Percentiles rank a stretch among this genome's conserved stretches.
Conservation (phyloP, 2,113 vertebrate genomes). For the Takifugu flavidus region DNA sequence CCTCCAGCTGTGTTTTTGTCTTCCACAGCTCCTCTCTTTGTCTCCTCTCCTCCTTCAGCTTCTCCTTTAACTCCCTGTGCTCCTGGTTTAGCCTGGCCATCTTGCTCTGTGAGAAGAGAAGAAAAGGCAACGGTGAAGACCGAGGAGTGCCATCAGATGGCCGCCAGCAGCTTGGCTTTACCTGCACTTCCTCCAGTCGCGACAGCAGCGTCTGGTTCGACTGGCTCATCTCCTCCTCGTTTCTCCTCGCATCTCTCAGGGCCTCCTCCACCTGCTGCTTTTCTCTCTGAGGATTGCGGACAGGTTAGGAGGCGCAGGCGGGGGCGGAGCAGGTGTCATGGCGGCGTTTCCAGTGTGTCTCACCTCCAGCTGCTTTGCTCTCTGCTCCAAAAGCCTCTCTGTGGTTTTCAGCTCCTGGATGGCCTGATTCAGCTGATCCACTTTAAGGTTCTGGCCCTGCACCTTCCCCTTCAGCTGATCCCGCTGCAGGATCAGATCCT, state of each 20-base stretch:
- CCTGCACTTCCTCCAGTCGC: conserved; percentile 81
- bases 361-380: conserved; percentile 69
- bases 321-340: background rate
- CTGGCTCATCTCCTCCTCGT: conserved; percentile 74
- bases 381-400: conserved; percentile 64
- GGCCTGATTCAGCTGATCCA: conserved; percentile 61
- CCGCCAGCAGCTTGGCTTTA: conserved; percentile 30
- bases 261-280: conserved; percentile 77
- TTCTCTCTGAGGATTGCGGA: conserved; percentile 74
- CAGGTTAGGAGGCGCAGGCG: background rate
- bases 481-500: conserved; percentile 62
- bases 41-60: conserved; percentile 80
- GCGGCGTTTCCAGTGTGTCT: background rate
- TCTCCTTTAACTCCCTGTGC: conserved; percentile 82
- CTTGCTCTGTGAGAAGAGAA: conserved; percentile 70
- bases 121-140: background rate
- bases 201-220: conserved; percentile 76
- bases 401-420: conserved; percentile 57
- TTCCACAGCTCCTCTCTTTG: conserved; percentile 84
- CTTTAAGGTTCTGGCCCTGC: conserved; percentile 58
- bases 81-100: conserved; percentile 79
- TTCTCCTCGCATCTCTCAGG: conserved; percentile 73
- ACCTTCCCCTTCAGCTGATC: conserved; percentile 62
- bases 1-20: conserved; percentile 83
- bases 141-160: background rate